Evolutionary conservation across 2,888 invertebrate genomes (phyloP), one percentile per base, ranked within the genome.

Genomic region (Tipula confusa): DNA sequence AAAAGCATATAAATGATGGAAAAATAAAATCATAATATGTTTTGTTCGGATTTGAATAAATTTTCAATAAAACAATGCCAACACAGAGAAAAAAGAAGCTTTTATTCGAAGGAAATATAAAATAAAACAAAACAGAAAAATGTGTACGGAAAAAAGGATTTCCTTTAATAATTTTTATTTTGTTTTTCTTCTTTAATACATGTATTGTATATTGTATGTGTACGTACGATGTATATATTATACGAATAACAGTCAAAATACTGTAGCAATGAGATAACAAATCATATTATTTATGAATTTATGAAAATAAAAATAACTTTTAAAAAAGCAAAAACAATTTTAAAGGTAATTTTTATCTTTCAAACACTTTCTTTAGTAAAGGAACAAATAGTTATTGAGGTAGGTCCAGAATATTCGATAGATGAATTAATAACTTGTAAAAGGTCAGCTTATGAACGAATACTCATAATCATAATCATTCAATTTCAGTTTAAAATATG

Each of bases 41-140:
- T 43, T 43, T 43, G 24, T 64, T 64, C 64, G 9, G 24, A 64
- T 64, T 64, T 64, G 9, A 64, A 64, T 64, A 64, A 64, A 64
- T 64, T 64, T 24, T 64, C 64, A 64, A 64, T 64, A 64, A 64
- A 64, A 64, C 64, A 64, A 64, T 64, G 64, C 64, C 64, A 64
- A 64, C 64, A 24, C 64, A 24, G 64, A 64, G 24, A 64, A 64
- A 64, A 43, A 18, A 24, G 64, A 24, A 64, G 24, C 64, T 64
- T 18, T 48, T 64, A 64, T 64, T 9, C 24, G 9, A 64, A 64
- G 64, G 64, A 64, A 64, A 64, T 64, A 64, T 24, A 64, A 64
- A 64, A 64, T 64, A 64, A 15, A 64, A 64, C 64, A 24, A 64
- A 64, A 64, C 64, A 64, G 3, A 24, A 24, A 24, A 64, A 24